Evolutionary conservation across 2,888 invertebrate genomes (phyloP), one percentile per base, ranked within the genome.

Genomic region (Fragum sueziense): DNA sequence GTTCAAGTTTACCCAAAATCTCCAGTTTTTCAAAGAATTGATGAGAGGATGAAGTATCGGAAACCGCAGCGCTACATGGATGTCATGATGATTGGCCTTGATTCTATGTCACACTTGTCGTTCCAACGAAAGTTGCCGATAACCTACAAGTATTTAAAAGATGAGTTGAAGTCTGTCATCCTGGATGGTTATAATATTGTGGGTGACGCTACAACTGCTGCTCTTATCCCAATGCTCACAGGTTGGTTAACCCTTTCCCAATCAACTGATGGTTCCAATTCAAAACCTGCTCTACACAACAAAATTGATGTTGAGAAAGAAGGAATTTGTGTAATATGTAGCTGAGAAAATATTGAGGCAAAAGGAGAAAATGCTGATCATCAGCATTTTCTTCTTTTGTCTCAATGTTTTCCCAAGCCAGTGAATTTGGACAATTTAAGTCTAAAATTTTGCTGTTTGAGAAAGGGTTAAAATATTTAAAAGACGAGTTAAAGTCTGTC

Each of bases 141-240:
- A 57, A 90, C 91, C 0, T 89, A 90, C 72, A 78, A 77, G 2
- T 90, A 85, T 70, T 71, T 92, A n/a, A 81, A 86, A 73, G 77
- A 87, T 6, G 84, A 82, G 9, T 79, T 92, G 22, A 80, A 82
- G 1, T 81, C 90, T 29, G 86, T 87, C 2, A 86, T 91, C 31
- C 72, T 92, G 80, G 82, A 92, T 76, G 90, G 90, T 14, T 92
- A 92, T 74, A 92, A 92, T 73, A 90, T 91, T 31, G 90, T 92
- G 0, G 92, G 92, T 0, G 91, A 92, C 84, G 90, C 88, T 2
- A 91, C 91, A 0, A 89, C 90, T 11, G 91, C 90, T 1, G 89
- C 90, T 20, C 52, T 92, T 0, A 86, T 92, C 29, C 92, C 92
- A 6, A 83, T 92, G 68, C 76, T 91, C 6, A 91, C 91, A 84